These are phyloP conservation scores for Prorops nasuta DNA, from an alignment of 1,140 invertebrate genomes.

Conservation along the genomic window DNA sequence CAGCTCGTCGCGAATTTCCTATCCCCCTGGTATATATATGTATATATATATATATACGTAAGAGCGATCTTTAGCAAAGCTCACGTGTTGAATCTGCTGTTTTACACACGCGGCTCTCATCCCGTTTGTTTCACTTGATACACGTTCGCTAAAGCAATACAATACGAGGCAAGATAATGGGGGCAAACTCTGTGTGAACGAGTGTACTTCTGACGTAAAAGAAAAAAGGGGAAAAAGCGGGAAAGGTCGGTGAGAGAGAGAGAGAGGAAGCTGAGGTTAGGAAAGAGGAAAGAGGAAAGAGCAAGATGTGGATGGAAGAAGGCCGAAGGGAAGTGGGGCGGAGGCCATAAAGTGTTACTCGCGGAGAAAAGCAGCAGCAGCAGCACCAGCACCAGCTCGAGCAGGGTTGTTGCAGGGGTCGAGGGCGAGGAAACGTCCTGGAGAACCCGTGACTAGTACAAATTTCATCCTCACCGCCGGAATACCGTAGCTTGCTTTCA, in stretches of 20 bases:
- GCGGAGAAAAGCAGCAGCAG: background rate
- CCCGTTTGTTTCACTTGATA: conserved; percentile 20
- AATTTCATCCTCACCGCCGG: conserved; percentile 15
- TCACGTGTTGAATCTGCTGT: too few relatives aligned
- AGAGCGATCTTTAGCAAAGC: too few relatives aligned
- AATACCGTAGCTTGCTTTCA: conserved; percentile 7
- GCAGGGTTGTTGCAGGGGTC: background rate
- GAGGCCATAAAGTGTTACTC: conserved; percentile 10
- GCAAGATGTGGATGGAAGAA: background rate
- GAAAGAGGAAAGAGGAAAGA: background rate
- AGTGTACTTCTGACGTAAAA: background rate
- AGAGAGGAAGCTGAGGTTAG: background rate
- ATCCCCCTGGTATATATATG: too few relatives aligned
- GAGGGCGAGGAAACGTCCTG: conserved; percentile 8
- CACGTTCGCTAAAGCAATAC: conserved; percentile 6
- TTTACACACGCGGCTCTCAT: background rate
- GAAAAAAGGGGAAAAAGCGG: background rate
- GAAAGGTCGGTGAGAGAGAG: background rate
- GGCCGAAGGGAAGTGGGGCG: background rate
- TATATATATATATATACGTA: too few relatives aligned
- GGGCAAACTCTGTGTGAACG: conserved; percentile 9
- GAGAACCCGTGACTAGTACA: conserved; percentile 15
- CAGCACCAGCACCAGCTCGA: too few relatives aligned
- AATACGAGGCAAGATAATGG: conserved; percentile 9
- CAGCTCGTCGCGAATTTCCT: too few relatives aligned